A percentile compares a stretch with the other conserved stretches of the same genome.
These are phyloP conservation scores for Microplitis demolitor DNA, from an alignment of 1,140 invertebrate species.

Conservation along the genomic window DNA sequence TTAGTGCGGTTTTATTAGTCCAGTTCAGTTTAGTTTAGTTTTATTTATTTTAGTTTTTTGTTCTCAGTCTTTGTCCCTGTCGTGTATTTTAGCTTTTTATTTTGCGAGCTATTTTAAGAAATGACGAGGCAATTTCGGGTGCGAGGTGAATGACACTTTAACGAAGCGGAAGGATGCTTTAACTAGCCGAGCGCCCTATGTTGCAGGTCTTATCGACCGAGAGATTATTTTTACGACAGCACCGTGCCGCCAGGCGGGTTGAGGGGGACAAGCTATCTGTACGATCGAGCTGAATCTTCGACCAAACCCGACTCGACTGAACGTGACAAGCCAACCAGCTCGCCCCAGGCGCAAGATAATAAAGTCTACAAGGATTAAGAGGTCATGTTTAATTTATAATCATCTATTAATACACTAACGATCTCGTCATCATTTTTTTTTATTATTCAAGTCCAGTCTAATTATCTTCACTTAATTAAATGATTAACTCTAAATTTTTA, in stretches of 20 bases:
- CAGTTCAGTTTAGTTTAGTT: too few relatives aligned
- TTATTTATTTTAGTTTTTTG: neutral
- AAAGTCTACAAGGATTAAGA: constrained; percentile 52
- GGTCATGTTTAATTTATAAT: neutral
- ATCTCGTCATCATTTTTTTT: neutral
- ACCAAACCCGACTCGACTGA: constrained; percentile 49
- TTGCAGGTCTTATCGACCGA: constrained; percentile 51
- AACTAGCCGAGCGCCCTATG: constrained; percentile 1
- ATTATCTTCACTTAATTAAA: too few relatives aligned
- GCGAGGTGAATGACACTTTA: constrained; percentile 7
- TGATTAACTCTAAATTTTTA: too few relatives aligned
- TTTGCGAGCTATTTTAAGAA: too few relatives aligned
- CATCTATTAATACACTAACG: neutral
- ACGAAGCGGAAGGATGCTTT: neutral
- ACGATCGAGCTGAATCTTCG: constrained; percentile 56
- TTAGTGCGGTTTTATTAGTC: too few relatives aligned
- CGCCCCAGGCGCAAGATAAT: constrained; percentile 48
- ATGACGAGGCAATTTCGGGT: neutral
- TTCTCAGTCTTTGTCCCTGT: neutral
- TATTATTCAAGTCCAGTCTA: neutral
- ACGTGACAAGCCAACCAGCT: constrained; percentile 49
- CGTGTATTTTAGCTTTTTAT: neutral
- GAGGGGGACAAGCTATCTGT: constrained; percentile 57
- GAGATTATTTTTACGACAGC: constrained; percentile 59
- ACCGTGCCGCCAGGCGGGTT: constrained; percentile 49